Evolutionary conservation across 1,140 invertebrate species (phyloP), one percentile per base, ranked within the genome.

Genomic region (Ceratina japonica): DNA sequence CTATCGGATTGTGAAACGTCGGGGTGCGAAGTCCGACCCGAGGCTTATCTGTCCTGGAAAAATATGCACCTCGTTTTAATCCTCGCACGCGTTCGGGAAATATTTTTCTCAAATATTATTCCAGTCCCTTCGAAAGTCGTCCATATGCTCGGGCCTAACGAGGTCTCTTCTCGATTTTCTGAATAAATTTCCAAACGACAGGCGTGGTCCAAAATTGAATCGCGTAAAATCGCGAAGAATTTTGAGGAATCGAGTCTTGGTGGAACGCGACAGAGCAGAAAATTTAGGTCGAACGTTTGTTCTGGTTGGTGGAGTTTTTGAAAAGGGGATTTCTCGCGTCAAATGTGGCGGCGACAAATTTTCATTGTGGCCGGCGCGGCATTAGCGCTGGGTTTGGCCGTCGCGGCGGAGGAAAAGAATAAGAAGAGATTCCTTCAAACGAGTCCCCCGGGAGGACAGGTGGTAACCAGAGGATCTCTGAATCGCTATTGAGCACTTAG

Each of bases 341-440:
- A 91, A 91, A 90, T 90, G 82, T 71, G 71, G 79, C 81, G 87
- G 85, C 87, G 91, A 92, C 91, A 92, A 92, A 92, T 92, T 92
- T 91, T 87, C 87, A 91, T 92, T 92, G 90, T 92, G 75, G 44
- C 27, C 27, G 24, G 31, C 3, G 31, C 27, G 31, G 76, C 86
- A 84, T 87, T 85, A 79, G 78, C 62, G 64, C 0, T 62, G 5
- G 69, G 18, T 37, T 49, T 44, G 61, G 24, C 1, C 12, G 20
- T 77, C 59, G 56, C 20, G 61, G 85, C 80, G 78, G 65, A 69
- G 54, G n/a, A n/a, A 59, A 72, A n/a, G 24, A 65, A 16, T n/a
- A 73, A 37, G 71, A 73, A 80, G 69, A 84, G 79, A 85, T 83
- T 71, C 71, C 77, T 86, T 63, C 61, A 71, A 84, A 81, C 82